Evolutionary conservation across 2,113 vertebrate genomes (phyloP).

Genomic region (Tringa solitaria): DNA sequence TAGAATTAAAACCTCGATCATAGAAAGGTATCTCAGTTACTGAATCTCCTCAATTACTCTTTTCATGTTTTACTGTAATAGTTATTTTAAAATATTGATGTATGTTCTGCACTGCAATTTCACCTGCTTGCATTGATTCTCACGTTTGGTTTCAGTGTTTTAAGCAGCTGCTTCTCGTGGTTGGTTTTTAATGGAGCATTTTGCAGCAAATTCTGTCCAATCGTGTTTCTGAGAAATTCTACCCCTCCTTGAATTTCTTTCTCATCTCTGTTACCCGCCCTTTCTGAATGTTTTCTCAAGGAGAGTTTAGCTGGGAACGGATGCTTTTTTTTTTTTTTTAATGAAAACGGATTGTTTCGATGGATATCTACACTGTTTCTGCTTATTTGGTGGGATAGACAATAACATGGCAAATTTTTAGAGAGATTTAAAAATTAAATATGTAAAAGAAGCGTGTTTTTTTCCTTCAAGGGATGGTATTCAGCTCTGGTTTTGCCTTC

Average conservation of each 20-base stretch:
- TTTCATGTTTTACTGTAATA: neutral
- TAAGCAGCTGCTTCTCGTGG: fast-evolving
- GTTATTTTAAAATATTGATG: fast-evolving
- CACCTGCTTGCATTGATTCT: neutral
- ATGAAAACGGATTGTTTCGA: too few relatives aligned
- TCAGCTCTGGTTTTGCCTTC: fast-evolving
- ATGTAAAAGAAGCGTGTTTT: fast-evolving
- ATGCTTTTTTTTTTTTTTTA: too few relatives aligned
- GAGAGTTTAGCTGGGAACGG: neutral
- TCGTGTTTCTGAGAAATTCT: neutral
- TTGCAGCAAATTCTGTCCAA: neutral
- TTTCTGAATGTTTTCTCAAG: neutral
- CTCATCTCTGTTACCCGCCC: fast-evolving
- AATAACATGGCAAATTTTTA: fast-evolving
- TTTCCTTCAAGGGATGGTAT: fast-evolving
- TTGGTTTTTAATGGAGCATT: neutral
- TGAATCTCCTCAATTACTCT: neutral
- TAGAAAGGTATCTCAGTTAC: fast-evolving
- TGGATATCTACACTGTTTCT: too few relatives aligned
- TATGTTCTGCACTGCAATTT: neutral
- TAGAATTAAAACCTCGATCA: fast-evolving
- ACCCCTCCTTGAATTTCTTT: neutral
- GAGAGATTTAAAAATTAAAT: fast-evolving
- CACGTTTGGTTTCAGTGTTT: fast-evolving
- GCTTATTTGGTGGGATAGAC: fast-evolving